These are phyloP conservation scores for Drosophila melanica DNA, from an alignment of 1,140 invertebrate genomes.

Conservation along the genomic window DNA sequence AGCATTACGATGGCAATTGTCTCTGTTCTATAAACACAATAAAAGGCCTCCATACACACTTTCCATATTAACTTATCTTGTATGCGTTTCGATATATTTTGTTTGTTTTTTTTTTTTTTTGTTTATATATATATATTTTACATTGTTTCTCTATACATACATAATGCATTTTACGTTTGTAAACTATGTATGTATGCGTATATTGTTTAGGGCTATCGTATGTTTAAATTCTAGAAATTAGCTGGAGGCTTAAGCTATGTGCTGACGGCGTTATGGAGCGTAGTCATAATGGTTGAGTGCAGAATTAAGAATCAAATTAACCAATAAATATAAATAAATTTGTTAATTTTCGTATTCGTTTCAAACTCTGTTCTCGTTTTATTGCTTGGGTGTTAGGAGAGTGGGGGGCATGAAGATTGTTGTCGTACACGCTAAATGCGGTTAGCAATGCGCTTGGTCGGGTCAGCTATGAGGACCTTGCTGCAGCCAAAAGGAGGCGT, in stretches of 20 bases:
- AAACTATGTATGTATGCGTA: neutral
- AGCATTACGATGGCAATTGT: slow-evolving; percentile 38
- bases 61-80: slow-evolving; percentile 1
- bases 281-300: neutral
- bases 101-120: neutral
- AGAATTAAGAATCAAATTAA: slow-evolving; percentile 11
- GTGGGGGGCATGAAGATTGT: slow-evolving; percentile 6
- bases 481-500: slow-evolving; percentile 19
- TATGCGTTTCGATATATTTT: slow-evolving; percentile 1
- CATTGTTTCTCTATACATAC: neutral
- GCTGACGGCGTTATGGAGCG: neutral
- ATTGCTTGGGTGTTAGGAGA: slow-evolving; percentile 53
- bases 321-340: slow-evolving; percentile 22
- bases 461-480: slow-evolving; percentile 63
- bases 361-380: slow-evolving; percentile 51
- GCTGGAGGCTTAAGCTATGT: neutral
- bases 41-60: slow-evolving; percentile 2
- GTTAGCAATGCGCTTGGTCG: slow-evolving; percentile 45
- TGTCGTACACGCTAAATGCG: slow-evolving; percentile 36
- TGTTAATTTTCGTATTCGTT: slow-evolving; percentile 50
- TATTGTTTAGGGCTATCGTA: neutral
- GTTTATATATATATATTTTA: slow-evolving; percentile 11
- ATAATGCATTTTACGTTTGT: neutral
- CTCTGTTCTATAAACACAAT: slow-evolving; percentile 20
- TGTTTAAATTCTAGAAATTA: slow-evolving; percentile 4